Base-by-base conservation (phyloP, 2,888 invertebrate species). In the Drosophila conformis region DNA sequence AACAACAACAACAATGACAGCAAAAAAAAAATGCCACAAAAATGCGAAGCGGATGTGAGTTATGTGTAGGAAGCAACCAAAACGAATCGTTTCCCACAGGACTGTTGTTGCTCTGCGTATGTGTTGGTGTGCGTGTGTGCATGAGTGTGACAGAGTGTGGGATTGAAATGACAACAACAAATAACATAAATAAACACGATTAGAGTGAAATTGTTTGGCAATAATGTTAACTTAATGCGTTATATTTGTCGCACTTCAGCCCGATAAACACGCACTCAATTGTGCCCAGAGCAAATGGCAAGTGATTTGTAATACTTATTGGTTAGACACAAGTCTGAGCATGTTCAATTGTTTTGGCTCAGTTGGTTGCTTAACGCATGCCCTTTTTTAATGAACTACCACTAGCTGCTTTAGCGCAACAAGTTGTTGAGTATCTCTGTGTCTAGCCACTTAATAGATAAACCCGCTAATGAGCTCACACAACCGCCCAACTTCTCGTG, bases 31-130 rank as follows among this genome's bases (percentile, higher is more conserved):
- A 79, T 64, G 56, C 74, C 80, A 74, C 70, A 78, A 74, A 78
- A 85, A 84, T 75, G 63, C 46, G 73, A 82, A 71, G 35, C 79
- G 86, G 84, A 85, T 87, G 85, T 76, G 79, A 77, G 81, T 82
- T 83, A 82, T 86, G 78, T 79, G 77, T 62, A 69, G 75, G 70
- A 83, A 78, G 82, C 75, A 79, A 48, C 49, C 69, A 62, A 74
- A 77, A 63, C 71, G 66, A 76, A 69, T 72, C 78, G 69, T 64
- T 83, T 79, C 66, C 73, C 82, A 53, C 62, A 62, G 40, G 38
- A 21, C 11, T 21, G 13, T 35, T 38, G 33, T 25, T 48, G 46
- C 15, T 15, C 36, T 10, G 21, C 3, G 35, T 31, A 48, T 52
- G 52, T n/a, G 31, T 18, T 36, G n/a, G n/a, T n/a, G 42, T 42